Conservation (phyloP, 2,888 invertebrate species). For the Xanthorhoe spadicearia region DNA sequence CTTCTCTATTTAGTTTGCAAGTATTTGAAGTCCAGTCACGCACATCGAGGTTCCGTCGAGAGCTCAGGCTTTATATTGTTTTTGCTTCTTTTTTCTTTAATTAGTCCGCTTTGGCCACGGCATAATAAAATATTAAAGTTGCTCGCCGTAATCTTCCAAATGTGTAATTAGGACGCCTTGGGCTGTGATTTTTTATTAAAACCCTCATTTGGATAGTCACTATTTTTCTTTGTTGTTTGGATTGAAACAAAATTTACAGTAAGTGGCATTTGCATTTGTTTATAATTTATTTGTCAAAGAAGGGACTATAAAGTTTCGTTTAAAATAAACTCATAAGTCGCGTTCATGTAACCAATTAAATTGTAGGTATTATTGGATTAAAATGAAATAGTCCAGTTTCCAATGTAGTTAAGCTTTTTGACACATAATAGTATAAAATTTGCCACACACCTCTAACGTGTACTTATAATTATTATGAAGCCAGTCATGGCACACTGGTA, state of each 20-base stretch:
- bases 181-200: conserved; percentile 10
- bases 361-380: too few relatives aligned
- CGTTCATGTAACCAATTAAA: too few relatives aligned
- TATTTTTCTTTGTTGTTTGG: background rate
- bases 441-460: too few relatives aligned
- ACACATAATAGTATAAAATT: too few relatives aligned
- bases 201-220: background rate
- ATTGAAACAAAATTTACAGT: background rate
- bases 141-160: conserved; percentile 37
- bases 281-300: too few relatives aligned
- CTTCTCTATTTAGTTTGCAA: conserved; percentile 43
- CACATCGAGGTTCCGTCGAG: conserved; percentile 53
- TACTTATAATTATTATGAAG: too few relatives aligned
- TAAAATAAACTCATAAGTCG: too few relatives aligned
- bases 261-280: too few relatives aligned
- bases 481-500: too few relatives aligned
- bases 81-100: conserved; percentile 63
- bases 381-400: too few relatives aligned
- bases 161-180: conserved; percentile 36
- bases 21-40: conserved; percentile 61
- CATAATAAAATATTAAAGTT: conserved; percentile 58
- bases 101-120: conserved; percentile 56
- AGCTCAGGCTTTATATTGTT: conserved; percentile 61
- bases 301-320: too few relatives aligned
- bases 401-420: too few relatives aligned